Percentiles rank a stretch among this genome's conserved stretches.
These are phyloP conservation scores for Melanerpes formicivorus DNA, from an alignment of 2,113 vertebrate genomes.

Conservation along the genomic window DNA sequence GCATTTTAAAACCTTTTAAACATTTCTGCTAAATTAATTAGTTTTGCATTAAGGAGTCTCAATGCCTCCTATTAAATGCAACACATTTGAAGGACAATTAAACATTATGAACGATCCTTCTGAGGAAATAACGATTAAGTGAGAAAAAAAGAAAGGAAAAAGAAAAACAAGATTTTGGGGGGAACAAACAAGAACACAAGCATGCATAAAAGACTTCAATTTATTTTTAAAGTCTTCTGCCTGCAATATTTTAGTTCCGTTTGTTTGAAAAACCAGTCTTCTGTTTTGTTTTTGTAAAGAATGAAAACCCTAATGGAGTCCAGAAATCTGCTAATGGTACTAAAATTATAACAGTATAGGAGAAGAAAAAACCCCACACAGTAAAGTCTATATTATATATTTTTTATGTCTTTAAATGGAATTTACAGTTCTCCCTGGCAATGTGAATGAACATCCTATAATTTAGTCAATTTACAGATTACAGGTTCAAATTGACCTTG, in stretches of 20 bases:
- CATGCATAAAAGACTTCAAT: conserved; percentile 31
- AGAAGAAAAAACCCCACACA: conserved; percentile 67
- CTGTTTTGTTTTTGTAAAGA: conserved; percentile 65
- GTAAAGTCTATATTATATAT: conserved; percentile 85
- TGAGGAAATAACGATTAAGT: conserved; percentile 66
- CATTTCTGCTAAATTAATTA: conserved; percentile 83
- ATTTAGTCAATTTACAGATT: conserved; percentile 92
- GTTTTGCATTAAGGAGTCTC: conserved; percentile 77
- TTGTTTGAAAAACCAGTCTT: conserved; percentile 67
- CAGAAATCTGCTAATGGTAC: conserved; percentile 69
- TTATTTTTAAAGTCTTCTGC: conserved; percentile 18
- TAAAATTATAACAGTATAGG: conserved; percentile 75
- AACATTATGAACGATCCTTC: conserved; percentile 69
- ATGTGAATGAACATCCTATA: conserved; percentile 89
- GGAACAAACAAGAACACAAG: conserved; percentile 57
- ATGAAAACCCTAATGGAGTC: conserved; percentile 60
- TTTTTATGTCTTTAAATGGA: conserved; percentile 80
- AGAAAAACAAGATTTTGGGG: conserved; percentile 57
- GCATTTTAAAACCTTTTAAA: conserved; percentile 84
- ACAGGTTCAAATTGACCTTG: conserved; percentile 90
- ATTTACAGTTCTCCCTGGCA: conserved; percentile 86
- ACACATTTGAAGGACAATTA: conserved; percentile 81
- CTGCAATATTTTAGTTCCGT: conserved; percentile 42
- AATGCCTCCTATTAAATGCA: conserved; percentile 76
- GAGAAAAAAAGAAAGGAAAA: conserved; percentile 62